phyloP scores from a whole-genome alignment of 2,113 vertebrate species.

The Oxygymnocypris stewartii region DNA sequence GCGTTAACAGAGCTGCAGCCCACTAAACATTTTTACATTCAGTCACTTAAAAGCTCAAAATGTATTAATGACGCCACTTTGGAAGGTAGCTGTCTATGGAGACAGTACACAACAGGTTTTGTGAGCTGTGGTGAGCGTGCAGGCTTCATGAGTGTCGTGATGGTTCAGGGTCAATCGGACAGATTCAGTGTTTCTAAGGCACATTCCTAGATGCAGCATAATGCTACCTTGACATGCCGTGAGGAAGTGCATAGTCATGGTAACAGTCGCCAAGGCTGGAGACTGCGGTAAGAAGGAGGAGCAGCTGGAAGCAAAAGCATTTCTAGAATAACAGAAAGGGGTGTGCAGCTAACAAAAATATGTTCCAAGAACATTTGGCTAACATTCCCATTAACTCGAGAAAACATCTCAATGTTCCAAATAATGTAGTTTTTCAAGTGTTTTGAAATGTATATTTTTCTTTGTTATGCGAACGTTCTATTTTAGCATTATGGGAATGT shows the following conservation, averaged over 20 bases:
- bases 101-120: background rate
- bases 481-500: background rate
- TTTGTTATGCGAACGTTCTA: background rate
- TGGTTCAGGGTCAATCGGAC: constrained; percentile 31
- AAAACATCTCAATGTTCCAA: background rate
- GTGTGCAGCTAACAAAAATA: constrained; percentile 1
- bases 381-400: background rate
- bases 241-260: constrained; percentile 55
- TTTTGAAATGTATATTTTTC: background rate
- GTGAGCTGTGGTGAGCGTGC: background rate
- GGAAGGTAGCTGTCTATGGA: background rate
- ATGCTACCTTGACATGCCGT: constrained; percentile 52
- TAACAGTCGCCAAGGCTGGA: constrained; percentile 59
- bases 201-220: constrained; percentile 63
- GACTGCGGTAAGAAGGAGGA: constrained; percentile 13
- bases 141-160: background rate
- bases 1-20: background rate
- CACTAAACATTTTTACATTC: background rate
- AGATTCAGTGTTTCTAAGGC: constrained; percentile 55
- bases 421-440: background rate
- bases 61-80: background rate
- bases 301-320: constrained; percentile 46
- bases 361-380: background rate
- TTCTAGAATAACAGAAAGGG: constrained; percentile 14
- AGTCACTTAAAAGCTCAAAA: background rate